Conservation (phyloP, 2,113 vertebrate genomes). For the Misgurnus anguillicaudatus region DNA sequence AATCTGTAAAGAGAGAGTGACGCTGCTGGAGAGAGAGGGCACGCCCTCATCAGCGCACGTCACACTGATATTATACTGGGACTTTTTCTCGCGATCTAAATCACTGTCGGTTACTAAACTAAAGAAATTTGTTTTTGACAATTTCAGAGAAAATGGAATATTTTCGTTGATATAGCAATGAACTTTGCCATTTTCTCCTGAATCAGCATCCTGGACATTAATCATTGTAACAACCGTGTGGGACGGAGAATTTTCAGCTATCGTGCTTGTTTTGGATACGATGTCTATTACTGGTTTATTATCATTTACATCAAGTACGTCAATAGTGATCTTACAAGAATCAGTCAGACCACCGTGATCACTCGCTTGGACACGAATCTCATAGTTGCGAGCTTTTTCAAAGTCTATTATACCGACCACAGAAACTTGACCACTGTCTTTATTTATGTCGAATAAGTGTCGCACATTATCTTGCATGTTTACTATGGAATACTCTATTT, state of each 20-base stretch:
- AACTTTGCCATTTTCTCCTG: constrained; percentile 51
- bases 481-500: constrained; percentile 31
- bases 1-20: constrained; percentile 45
- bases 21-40: constrained; percentile 37
- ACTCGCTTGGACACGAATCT: constrained; percentile 65
- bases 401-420: constrained; percentile 30
- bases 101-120: constrained; percentile 51
- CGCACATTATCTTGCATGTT: background rate
- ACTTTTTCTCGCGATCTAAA: constrained; percentile 46
- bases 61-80: constrained; percentile 50
- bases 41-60: constrained; percentile 53
- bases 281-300: constrained; percentile 67
- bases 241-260: constrained; percentile 50
- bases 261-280: constrained; percentile 45
- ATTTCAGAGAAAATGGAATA: constrained; percentile 46
- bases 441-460: constrained; percentile 22
- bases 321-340: constrained; percentile 65
- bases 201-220: constrained; percentile 55
- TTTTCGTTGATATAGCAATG: constrained; percentile 34
- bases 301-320: constrained; percentile 72
- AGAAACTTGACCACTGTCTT: constrained; percentile 10
- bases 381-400: constrained; percentile 62
- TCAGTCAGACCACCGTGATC: constrained; percentile 60
- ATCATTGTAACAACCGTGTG: constrained; percentile 52
- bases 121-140: constrained; percentile 59